Percentiles rank a stretch among this genome's conserved stretches.
Conservation (phyloP, 2,888 invertebrate genomes). For the Monochamus alternatus region DNA sequence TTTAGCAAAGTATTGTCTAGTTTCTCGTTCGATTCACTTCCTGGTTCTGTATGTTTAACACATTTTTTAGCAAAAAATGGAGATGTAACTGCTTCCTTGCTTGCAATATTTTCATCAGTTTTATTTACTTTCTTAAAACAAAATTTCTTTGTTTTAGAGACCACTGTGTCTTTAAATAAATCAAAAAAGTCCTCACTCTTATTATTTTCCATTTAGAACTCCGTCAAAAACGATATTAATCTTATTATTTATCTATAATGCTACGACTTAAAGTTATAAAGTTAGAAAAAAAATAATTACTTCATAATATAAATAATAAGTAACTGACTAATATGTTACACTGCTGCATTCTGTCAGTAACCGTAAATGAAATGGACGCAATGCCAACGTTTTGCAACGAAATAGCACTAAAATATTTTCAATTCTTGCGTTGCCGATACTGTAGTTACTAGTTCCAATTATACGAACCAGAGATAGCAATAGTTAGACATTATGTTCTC, state of each 20-base stretch:
- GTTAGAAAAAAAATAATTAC: no score
- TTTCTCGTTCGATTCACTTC: neutral
- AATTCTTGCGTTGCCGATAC: no score
- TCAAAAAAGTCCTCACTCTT: slow-evolving; percentile 55
- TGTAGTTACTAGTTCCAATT: no score
- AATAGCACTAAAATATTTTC: no score
- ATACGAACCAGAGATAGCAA: no score
- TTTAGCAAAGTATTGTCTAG: neutral
- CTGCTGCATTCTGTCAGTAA: no score
- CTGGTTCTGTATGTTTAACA: neutral
- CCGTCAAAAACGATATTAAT: neutral
- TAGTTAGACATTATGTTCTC: no score
- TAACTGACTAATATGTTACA: no score
- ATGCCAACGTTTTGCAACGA: no score
- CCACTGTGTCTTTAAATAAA: slow-evolving; percentile 45
- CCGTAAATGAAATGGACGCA: no score
- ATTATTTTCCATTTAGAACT: slow-evolving; percentile 43
- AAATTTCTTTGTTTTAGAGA: slow-evolving; percentile 54
- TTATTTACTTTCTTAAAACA: slow-evolving; percentile 53
- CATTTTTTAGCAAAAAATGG: slow-evolving; percentile 24
- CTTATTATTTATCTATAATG: neutral
- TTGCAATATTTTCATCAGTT: neutral
- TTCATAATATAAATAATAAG: no score
- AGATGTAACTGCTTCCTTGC: neutral
- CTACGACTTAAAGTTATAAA: no score